These are phyloP conservation scores for Parasteatoda lunata DNA, from an alignment of 2,888 invertebrate genomes.

Conservation along the genomic window DNA sequence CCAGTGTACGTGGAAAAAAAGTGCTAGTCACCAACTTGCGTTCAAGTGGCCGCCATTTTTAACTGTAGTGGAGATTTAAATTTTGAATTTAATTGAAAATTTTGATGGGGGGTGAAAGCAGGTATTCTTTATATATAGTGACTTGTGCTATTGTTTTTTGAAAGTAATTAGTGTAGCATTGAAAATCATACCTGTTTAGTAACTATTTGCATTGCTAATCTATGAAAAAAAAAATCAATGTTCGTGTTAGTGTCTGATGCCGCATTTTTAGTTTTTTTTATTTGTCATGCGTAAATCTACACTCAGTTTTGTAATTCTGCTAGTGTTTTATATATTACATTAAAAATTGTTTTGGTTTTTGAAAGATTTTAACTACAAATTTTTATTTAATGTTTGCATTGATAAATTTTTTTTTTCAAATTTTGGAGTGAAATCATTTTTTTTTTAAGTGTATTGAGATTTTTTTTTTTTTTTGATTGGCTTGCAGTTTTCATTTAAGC, in stretches of 20 bases:
- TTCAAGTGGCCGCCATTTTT: slow-evolving; percentile 41
- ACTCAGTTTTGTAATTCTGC: slow-evolving; percentile 19
- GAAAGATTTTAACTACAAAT: slow-evolving; percentile 51
- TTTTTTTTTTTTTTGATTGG: slow-evolving; percentile 21
- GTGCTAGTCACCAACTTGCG: slow-evolving; percentile 58
- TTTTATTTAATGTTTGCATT: slow-evolving; percentile 44
- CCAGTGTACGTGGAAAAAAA: slow-evolving; percentile 23
- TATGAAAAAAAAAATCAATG: slow-evolving; percentile 52
- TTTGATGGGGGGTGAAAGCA: slow-evolving; percentile 66
- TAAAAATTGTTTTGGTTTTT: slow-evolving; percentile 38
- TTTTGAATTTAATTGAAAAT: slow-evolving; percentile 16
- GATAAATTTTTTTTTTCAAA: slow-evolving; percentile 6
- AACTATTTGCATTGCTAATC: slow-evolving; percentile 61
- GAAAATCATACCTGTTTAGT: slow-evolving; percentile 63
- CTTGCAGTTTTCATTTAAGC: slow-evolving; percentile 36
- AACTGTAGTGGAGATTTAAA: slow-evolving; percentile 47
- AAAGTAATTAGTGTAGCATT: slow-evolving; percentile 67
- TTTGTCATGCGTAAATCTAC: slow-evolving; percentile 39
- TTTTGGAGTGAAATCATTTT: slow-evolving; percentile 34
- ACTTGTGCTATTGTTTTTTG: slow-evolving; percentile 63
- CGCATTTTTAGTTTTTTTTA: slow-evolving; percentile 56
- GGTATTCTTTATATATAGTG: slow-evolving; percentile 60
- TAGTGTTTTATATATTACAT: slow-evolving; percentile 25
- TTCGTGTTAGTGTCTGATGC: slow-evolving; percentile 61
- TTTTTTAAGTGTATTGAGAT: slow-evolving; percentile 28